Evolutionary conservation across 2,888 invertebrate species (phyloP), one percentile per base, ranked within the genome.

Genomic region (Adela reaumurella): DNA sequence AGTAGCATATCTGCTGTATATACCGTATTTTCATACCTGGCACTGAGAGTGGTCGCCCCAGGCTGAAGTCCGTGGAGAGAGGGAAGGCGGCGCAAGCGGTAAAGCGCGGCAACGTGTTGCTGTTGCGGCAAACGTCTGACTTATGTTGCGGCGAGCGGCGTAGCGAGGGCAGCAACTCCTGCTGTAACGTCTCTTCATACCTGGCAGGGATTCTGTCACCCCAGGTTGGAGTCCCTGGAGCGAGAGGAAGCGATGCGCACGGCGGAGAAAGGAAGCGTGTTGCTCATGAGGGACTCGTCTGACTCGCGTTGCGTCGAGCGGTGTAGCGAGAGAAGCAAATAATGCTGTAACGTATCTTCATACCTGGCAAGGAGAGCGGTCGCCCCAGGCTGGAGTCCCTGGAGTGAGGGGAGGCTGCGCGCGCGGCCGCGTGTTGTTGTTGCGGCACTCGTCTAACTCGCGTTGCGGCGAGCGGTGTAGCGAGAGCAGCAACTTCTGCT

Each of bases 321-420:
- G n/a, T n/a, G n/a, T n/a, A n/a, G n/a, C n/a, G n/a, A n/a, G n/a
- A n/a, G n/a, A n/a, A n/a, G n/a, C n/a, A n/a, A n/a, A 4, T n/a
- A n/a, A n/a, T n/a, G n/a, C n/a, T n/a, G n/a, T n/a, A n/a, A n/a
- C n/a, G n/a, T n/a, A n/a, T n/a, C n/a, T n/a, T n/a, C n/a, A n/a
- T 24, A 74, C 74, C 74, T 53, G 74, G 74, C 52, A 76, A 54
- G 0, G 76, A 76, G 45, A 76, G 51, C 0, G 76, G 76, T 17
- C 76, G 60, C 16, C 68, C 73, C 45, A 72, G 51, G 10, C 64
- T 57, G 2, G 69, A 58, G 56, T 74, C 77, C 52, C 71, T 73
- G 1, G 71, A 65, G 35, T 74, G 56, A n/a, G 77, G 77, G 1
- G 77, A 76, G 0, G 67, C 74, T 0, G 77, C 76, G 2, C 74